Base-by-base conservation (phyloP, 2,797 vertebrate genomes). In the Periparus ater region DNA sequence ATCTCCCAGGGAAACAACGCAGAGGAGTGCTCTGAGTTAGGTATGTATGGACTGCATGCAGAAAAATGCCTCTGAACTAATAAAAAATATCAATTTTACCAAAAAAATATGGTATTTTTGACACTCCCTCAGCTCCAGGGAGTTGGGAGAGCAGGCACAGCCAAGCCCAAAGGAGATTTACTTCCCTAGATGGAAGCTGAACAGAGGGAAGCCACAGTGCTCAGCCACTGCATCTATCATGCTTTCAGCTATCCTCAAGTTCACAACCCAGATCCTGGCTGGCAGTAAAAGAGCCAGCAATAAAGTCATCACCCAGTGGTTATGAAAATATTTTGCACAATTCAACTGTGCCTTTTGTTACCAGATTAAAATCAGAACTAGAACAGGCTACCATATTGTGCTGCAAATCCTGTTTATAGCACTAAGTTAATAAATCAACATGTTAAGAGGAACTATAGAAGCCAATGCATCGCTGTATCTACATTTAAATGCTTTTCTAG, bases 41-140 rank as follows among this genome's bases (percentile, higher is more conserved):
- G 36, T 22, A 55, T 0, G 0, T 11, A 36, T 0, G 6, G 75
- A 66, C 6, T 22, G 26, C 2, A 3, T 1, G 21, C 34, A 77
- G 60, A 62, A 85, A 74, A 95, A 91, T 7, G 9, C 20, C 72
- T 50, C 4, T 1, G 2, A 58, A 61, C 25, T 54, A 65, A 61
- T 14, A 80, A 38, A 83, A 83, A 17, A 11, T 2, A 62, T 1
- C 3, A 1, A 12, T 72, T 81, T 61, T 45, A 22, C 38, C 54
- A 62, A 29, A 53, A 34, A 44, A 40, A 45, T n/a, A 9, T 82
- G 36, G 16, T 30, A n/a, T 58, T 53, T 71, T 42, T 81, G 47
- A 22, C 36, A 40, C 30, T 62, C 34, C 4, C 50, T 10, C 5
- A 6, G 29, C 19, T 58, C 21, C 63, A 42, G 67, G 23, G 77